phyloP scores from a whole-genome alignment of 2,797 vertebrate species.

The Pangasius krempfi region DNA sequence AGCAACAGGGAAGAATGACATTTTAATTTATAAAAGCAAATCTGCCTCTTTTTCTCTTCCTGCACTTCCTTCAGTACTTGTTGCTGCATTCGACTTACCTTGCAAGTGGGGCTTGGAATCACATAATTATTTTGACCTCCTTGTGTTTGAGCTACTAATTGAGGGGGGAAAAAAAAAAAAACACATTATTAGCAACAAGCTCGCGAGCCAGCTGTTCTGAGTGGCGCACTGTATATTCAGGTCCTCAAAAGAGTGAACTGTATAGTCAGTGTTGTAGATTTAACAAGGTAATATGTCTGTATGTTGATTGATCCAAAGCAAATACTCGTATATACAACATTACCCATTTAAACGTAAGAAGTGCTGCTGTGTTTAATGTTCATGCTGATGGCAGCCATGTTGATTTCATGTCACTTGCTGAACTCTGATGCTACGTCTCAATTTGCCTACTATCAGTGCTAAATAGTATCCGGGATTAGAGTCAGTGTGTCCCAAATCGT shows the following conservation, averaged over 20 bases:
- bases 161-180: no score
- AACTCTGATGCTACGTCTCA: background rate
- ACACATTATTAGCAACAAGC: no score
- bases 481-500: no score
- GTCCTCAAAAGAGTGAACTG: background rate
- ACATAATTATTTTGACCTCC: no score
- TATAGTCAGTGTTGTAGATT: background rate
- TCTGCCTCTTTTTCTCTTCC: background rate
- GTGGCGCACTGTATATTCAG: background rate
- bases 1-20: background rate
- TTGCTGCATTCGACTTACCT: background rate
- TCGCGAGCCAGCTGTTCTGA: no score
- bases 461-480: no score
- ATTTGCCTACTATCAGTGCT: no score
- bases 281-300: background rate
- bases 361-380: background rate
- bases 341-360: background rate
- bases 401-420: background rate
- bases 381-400: background rate
- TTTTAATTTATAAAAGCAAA: background rate
- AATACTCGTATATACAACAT: background rate
- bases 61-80: background rate
- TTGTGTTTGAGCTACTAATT: no score
- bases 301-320: background rate
- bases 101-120: background rate